A percentile compares a stretch with the other conserved stretches of the same genome.
These are phyloP conservation scores for Trichopoda pennipes DNA, from an alignment of 2,888 invertebrate species.

Conservation along the genomic window DNA sequence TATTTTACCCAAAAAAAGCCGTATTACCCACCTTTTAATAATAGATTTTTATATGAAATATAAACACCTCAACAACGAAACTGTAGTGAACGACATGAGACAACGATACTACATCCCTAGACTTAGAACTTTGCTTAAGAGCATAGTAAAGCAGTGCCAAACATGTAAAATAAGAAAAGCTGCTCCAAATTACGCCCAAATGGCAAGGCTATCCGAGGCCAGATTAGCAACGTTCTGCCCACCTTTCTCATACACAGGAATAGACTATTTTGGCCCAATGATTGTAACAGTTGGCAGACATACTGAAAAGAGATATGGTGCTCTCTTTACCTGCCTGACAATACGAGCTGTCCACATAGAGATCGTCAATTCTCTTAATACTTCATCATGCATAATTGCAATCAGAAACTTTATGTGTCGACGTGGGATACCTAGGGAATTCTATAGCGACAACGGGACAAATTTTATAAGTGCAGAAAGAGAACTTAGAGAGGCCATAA, in stretches of 20 bases:
- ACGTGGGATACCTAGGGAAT: too few relatives aligned
- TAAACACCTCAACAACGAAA: conserved; percentile 26
- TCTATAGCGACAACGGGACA: too few relatives aligned
- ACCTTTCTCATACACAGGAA: neutral
- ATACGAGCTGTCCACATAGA: too few relatives aligned
- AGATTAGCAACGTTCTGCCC: neutral
- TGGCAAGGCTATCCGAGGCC: neutral
- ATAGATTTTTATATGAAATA: conserved; percentile 14
- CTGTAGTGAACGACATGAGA: neutral
- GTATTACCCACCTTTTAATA: conserved; percentile 5
- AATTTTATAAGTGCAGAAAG: too few relatives aligned
- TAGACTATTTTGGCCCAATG: neutral
- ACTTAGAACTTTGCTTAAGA: neutral
- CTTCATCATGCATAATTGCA: too few relatives aligned
- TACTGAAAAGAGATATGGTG: conserved; percentile 16
- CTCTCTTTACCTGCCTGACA: too few relatives aligned
- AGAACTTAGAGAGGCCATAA: too few relatives aligned
- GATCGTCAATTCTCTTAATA: too few relatives aligned
- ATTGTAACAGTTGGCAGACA: neutral
- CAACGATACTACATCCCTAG: conserved; percentile 21
- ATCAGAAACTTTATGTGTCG: too few relatives aligned
- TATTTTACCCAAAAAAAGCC: conserved; percentile 36
- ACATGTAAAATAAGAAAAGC: too few relatives aligned
- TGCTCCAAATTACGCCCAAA: too few relatives aligned
- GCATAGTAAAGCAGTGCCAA: neutral